Percentiles rank a stretch among this genome's conserved stretches.
Conservation (phyloP, 2,888 invertebrate genomes). For the Aricia artaxerxes region DNA sequence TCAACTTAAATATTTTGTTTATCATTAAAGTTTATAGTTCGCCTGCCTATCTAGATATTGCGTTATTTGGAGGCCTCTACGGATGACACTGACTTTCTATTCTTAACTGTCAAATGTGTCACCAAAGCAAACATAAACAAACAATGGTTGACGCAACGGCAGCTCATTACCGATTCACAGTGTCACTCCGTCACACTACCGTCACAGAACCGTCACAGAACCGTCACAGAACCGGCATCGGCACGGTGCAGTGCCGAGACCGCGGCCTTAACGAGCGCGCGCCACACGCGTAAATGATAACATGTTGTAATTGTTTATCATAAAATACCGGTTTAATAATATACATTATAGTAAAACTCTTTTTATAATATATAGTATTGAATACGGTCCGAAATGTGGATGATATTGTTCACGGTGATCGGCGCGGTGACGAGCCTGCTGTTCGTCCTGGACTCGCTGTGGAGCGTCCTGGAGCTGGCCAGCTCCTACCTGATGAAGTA, state of each 20-base stretch:
- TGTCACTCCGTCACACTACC: not conserved
- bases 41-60: not conserved
- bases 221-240: not conserved
- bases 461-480: slow-evolving; percentile 80
- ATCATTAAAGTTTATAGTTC: too few species aligned
- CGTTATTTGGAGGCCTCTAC: not conserved
- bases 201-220: not conserved
- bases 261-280: not conserved
- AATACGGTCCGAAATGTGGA: not conserved
- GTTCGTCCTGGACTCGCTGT: slow-evolving; percentile 80
- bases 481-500: slow-evolving; percentile 84
- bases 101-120: not conserved
- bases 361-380: not conserved
- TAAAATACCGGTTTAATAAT: not conserved
- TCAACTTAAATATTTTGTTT: too few species aligned
- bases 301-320: not conserved
- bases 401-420: slow-evolving; percentile 62
- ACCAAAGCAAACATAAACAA: not conserved
- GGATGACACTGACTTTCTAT: not conserved
- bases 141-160: slow-evolving; percentile 1
- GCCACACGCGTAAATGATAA: not conserved
- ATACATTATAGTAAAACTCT: too few species aligned
- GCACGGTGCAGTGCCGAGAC: not conserved
- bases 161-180: not conserved
- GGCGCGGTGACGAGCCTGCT: slow-evolving; percentile 75